A percentile compares a stretch with the other conserved stretches of the same genome.
phyloP scores from a whole-genome alignment of 2,888 invertebrate species.

The Gortyna flavago region DNA sequence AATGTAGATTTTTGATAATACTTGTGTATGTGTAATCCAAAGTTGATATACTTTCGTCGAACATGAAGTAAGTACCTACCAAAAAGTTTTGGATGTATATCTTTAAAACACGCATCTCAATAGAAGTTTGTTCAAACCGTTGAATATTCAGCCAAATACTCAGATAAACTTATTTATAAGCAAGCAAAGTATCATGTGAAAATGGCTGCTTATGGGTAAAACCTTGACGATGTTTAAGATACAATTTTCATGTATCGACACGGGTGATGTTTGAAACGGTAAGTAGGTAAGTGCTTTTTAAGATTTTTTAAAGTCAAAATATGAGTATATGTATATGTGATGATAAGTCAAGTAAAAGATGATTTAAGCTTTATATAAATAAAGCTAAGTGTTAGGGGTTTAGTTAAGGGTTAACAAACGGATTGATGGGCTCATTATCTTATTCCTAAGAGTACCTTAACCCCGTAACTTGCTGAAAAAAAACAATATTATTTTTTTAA shows the following conservation, averaged over 20 bases:
- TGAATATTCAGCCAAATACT: slow-evolving; percentile 19
- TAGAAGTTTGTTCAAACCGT: slow-evolving; percentile 15
- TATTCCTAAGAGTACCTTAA: neutral
- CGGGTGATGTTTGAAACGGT: slow-evolving; percentile 15
- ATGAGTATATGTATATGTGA: no score
- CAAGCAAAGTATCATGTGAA: neutral
- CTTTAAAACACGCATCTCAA: slow-evolving; percentile 16
- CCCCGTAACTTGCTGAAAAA: neutral
- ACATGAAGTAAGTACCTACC: neutral
- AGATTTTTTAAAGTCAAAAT: neutral
- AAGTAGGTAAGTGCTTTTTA: neutral
- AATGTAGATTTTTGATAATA: neutral
- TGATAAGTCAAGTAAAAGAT: no score
- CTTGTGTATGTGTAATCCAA: neutral
- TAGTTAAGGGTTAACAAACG: no score
- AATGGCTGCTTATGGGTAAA: neutral
- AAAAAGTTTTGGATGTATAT: slow-evolving; percentile 16
- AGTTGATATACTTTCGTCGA: neutral
- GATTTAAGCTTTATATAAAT: neutral
- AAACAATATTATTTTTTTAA: no score
- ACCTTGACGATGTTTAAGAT: slow-evolving; percentile 1
- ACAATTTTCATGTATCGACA: slow-evolving; percentile 27
- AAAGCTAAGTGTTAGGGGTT: neutral
- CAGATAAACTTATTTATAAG: neutral
- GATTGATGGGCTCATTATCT: neutral